Percentiles rank a stretch among this genome's conserved stretches.
These are phyloP conservation scores for Perca fluviatilis DNA, from an alignment of 2,113 vertebrate genomes.

Conservation along the genomic window DNA sequence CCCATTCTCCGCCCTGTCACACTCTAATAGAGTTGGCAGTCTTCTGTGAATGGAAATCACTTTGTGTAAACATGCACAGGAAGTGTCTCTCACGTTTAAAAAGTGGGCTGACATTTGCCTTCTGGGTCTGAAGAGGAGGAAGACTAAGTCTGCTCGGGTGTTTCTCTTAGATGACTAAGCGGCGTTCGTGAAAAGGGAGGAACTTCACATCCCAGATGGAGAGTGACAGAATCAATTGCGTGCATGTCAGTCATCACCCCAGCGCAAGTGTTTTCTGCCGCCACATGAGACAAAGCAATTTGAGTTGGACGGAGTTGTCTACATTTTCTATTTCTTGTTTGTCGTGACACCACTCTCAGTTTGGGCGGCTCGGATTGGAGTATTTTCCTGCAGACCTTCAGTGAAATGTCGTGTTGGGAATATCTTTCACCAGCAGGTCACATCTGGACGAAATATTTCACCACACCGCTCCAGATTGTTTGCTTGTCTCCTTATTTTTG, in stretches of 20 bases:
- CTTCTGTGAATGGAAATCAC: slow-evolving; percentile 33
- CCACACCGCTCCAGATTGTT: neutral
- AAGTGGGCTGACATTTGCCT: slow-evolving; percentile 47
- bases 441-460: neutral
- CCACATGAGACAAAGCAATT: slow-evolving; percentile 46
- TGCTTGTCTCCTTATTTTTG: neutral
- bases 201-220: slow-evolving; percentile 44
- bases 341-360: slow-evolving; percentile 11
- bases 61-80: slow-evolving; percentile 48
- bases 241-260: slow-evolving; percentile 47
- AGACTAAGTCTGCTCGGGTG: neutral
- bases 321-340: slow-evolving; percentile 35
- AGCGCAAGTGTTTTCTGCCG: slow-evolving; percentile 19
- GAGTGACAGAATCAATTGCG: slow-evolving; percentile 67
- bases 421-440: neutral
- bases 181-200: neutral
- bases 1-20: slow-evolving; percentile 25
- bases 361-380: neutral
- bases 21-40: slow-evolving; percentile 45
- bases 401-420: neutral
- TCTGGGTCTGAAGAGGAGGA: slow-evolving; percentile 23
- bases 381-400: neutral
- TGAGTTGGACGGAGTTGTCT: slow-evolving; percentile 48
- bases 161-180: slow-evolving; percentile 19
- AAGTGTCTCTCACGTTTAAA: slow-evolving; percentile 43